Evolutionary conservation across 2,797 vertebrate genomes (phyloP), one percentile per base, ranked within the genome.

Genomic region (Phataginus tetradactyla): DNA sequence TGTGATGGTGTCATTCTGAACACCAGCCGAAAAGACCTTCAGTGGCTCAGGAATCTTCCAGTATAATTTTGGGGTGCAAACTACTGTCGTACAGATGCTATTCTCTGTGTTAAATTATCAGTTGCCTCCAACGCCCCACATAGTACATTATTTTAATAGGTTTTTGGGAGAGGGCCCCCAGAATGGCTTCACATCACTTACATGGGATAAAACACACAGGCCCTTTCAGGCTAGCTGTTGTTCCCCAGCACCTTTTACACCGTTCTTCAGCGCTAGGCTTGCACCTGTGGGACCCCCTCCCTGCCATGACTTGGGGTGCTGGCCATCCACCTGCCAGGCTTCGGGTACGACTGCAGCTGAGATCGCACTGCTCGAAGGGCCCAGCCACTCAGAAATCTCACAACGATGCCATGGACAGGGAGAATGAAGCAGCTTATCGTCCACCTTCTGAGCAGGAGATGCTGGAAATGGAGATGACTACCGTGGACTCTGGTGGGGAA

Each of bases 391-490:
- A 68, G 55, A 64, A 7, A 61, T 34, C 37, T 64, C 64, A 77
- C 5, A 53, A 23, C 0, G 5, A 51, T 51, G 2, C 25, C 42
- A 13, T 6, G 2, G 1, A 29, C 2, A 20, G 32, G 4, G 9
- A 89, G 34, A n/a, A n/a, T 37, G 63, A 14, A 86, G 72, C 39
- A 4, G 13, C 14, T 77, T 42, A 6, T 37, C 18, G 6, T 66
- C 71, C 25, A 37, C 25, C 12, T 42, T 42, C 29, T 57, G 69
- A 64, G 61, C 15, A 53, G 0, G 9, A n/a, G 61, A 12, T 20
- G 4, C 80, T 23, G 1, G 29, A 20, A n/a, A 72, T 27, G 10
- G 51, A 71, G 29, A 42, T 21, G 29, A 15, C n/a, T 0, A 0
- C 63, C 1, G 11, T 3, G 29, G 18, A 39, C 42, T 15, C 5